Evolutionary conservation across 2,113 vertebrate genomes (phyloP).

Genomic region (Athene cunicularia): DNA sequence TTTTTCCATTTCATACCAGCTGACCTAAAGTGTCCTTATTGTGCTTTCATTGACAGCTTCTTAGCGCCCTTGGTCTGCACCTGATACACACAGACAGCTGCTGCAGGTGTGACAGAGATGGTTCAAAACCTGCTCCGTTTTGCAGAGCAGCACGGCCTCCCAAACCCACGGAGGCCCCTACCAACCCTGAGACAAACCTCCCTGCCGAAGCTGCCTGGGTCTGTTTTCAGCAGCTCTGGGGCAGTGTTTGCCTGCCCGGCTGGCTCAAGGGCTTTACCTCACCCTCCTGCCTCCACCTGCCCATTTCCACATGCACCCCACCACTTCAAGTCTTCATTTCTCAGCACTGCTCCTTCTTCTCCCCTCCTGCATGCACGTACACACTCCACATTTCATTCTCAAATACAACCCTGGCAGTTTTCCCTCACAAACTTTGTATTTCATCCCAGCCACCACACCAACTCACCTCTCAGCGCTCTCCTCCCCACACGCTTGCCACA

Average conservation of each 20-base stretch:
- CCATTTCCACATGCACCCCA: accelerated
- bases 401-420: not conserved
- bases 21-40: not conserved
- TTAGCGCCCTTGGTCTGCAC: not conserved
- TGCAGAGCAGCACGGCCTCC: not conserved
- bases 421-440: not conserved
- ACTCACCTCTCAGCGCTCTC: accelerated
- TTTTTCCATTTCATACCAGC: not conserved
- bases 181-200: accelerated
- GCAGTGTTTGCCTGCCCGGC: not conserved
- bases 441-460: accelerated
- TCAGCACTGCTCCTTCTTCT: not conserved
- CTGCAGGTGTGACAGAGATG: not conserved
- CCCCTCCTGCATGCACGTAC: not conserved
- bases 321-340: not conserved
- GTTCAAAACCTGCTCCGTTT: accelerated
- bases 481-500: accelerated
- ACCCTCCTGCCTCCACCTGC: accelerated
- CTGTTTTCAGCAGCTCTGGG: not conserved
- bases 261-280: not conserved
- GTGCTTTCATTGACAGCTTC: not conserved
- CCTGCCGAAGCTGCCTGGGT: not conserved
- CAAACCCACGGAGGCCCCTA: accelerated
- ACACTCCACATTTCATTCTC: accelerated
- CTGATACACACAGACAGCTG: not conserved